Base-by-base conservation (phyloP, 1,140 invertebrate genomes). In the Neoseiulus cucumeris region DNA sequence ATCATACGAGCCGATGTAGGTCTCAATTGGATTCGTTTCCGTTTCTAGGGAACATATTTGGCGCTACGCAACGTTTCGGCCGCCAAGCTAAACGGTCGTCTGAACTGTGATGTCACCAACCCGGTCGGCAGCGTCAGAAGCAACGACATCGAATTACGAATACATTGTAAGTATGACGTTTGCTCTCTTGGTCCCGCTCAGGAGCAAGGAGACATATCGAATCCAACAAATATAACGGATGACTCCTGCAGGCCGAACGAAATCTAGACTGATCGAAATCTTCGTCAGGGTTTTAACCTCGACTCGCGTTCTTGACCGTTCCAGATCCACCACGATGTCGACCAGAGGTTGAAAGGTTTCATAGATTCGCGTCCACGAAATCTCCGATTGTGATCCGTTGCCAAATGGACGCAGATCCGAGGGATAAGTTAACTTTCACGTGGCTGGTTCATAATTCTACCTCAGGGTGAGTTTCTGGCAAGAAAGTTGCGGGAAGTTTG, bases 51-150 rank as follows among this genome's bases (percentile, higher is more conserved):
- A 17, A 59, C 51, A 14, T 59, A 59, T 25, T 33, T 59, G 25
- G 51, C 51, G 14, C 51, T 59, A 17, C 51, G 51, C 17, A 59
- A 59, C 9, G 51, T 59, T 25, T 59, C 51, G 14, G 51, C 51
- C 14, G 51, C 22, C 22, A 59, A 59, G 22, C 51, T 59, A 2
- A 59, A 59, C 51, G 51, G 51, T 59, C 51, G 51, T 20, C 33
- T 59, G 51, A 59, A 59, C 22, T 59, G 51, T 25, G 51, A 59
- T 59, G 51, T 59, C 51, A 29, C 51, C 1, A 59, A 59, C 9
- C 33, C 51, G 4, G 14, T 59, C 14, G 51, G 51, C 17, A 59
- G 51, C 22, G 33, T 59, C 25, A 17, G 51, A 20, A 59, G 51
- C 51, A 59, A 59, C 51, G 51, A 59, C 9, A 9, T 59, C 22